Base-by-base conservation (phyloP, 2,888 invertebrate species). In the Cheilosia vernalis region DNA sequence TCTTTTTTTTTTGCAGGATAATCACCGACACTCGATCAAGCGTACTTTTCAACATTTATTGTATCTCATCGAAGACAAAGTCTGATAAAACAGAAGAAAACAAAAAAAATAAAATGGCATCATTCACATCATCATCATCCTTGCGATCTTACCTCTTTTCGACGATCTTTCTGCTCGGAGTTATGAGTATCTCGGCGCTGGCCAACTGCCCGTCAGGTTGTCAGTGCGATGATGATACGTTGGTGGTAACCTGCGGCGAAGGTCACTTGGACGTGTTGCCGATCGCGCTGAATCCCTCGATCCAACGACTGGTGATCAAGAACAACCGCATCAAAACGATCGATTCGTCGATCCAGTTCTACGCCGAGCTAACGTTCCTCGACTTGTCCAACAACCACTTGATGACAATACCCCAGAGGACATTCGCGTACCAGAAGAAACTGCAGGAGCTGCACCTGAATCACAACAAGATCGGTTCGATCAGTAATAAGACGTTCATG, bases 231-330 rank as follows among this genome's bases (percentile, higher is more conserved):
- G 98, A 98, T 90, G 97, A 97, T 87, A 97, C 96, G 10, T 94
- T 97, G 88, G 96, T 96, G 77, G 98, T 97, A 61, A 95, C 95
- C 88, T 98, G 98, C 92, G 95, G 96, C 88, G 95, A 95, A 90
- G 97, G 97, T 90, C 96, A 96, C 88, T 93, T 98, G 83, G 97
- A 97, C 92, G 97, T 97, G 70, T 94, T 98, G 84, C 98, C 98
- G 83, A 98, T 98, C 89, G 96, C 97, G 2, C 93, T 98, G 87
- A 98, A 98, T 93, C 98, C 98, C 49, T 96, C 96, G 89, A 97
- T 97, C 87, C 96, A 96, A 90, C 94, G 97, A 70, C 94, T 97
- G 89, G 96, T 97, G 88, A 94, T 97, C 86, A 95, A 95, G 89
- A 96, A 96, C 91, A 97, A 97, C 92, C 95, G 95, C 89, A 97